A percentile compares a stretch with the other conserved stretches of the same genome.
Evolutionary conservation across 2,113 vertebrate species (phyloP).

Genomic region (Papio anubis): DNA sequence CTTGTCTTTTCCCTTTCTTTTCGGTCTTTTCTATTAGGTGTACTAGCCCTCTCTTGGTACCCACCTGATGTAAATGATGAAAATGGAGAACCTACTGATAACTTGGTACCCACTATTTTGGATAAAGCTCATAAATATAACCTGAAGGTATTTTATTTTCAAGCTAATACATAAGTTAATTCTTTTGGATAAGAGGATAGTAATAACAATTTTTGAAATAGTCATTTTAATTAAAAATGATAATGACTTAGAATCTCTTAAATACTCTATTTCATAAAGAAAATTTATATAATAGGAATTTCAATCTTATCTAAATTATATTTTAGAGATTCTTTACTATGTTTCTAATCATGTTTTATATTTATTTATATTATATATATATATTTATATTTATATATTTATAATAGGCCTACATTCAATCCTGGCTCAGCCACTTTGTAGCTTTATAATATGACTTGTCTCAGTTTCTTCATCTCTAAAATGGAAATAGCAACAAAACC

Average conservation of each 20-base stretch:
- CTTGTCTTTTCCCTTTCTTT: background rate
- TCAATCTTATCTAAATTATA: background rate
- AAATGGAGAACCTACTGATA: constrained; percentile 91
- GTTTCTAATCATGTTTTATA: background rate
- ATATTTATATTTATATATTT: no score
- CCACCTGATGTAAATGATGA: constrained; percentile 92
- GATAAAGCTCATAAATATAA: constrained; percentile 94
- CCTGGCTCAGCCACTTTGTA: background rate
- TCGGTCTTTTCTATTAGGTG: constrained; percentile 86
- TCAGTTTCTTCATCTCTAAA: background rate
- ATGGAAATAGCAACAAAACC: background rate
- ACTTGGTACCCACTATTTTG: constrained; percentile 91
- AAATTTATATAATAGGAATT: background rate
- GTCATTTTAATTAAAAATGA: background rate
- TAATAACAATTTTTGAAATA: background rate
- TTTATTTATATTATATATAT: no score
- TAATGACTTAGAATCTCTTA: background rate
- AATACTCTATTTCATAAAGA: background rate
- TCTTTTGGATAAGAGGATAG: background rate
- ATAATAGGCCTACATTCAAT: background rate
- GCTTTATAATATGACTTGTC: background rate
- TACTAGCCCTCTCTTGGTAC: constrained; percentile 96
- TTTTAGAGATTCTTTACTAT: background rate
- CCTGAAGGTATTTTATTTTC: constrained; percentile 89
- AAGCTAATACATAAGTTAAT: background rate